Evolutionary conservation across 2,113 vertebrate species (phyloP).

Genomic region (human (Homo sapiens)): GRCh38 chr7:28998001-28998500

Average conservation of each 20-base stretch:
- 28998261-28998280: constrained; percentile 44
- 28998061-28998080: not conserved
- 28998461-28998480: not conserved
- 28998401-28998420: not conserved
- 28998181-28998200: not conserved
- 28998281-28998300: not conserved
- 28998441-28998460: not conserved
- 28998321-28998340: not conserved
- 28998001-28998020: not conserved
- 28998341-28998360: not conserved
- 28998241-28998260: constrained; percentile 66
- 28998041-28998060: not conserved
- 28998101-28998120: not conserved
- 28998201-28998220: not conserved
- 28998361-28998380: not conserved
- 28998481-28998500: not conserved
- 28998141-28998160: not conserved
- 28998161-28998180: not conserved
- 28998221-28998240: not conserved
- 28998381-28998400: not conserved
- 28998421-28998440: fast-evolving
- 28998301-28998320: not conserved
- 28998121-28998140: not conserved
- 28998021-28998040: not conserved
- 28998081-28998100: not conserved